Evolutionary conservation across 1,140 invertebrate genomes (phyloP), one percentile per base, ranked within the genome.

Genomic region (Pseudachorutes palmiensis): DNA sequence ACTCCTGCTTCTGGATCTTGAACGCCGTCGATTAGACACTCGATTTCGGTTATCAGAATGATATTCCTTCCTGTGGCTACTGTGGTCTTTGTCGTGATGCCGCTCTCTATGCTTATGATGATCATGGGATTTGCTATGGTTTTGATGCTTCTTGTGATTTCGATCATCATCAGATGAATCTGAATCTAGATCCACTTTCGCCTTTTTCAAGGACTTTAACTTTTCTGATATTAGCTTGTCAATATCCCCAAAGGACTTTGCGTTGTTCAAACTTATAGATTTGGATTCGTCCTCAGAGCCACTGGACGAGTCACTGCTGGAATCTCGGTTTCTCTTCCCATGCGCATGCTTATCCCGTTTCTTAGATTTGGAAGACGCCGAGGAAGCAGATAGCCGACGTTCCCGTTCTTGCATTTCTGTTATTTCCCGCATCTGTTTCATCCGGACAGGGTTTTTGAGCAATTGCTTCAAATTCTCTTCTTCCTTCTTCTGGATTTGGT

Each of bases 401-500:
- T 19, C 26, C 22, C 24, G 30, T 45, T 62, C 36, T 28, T 64
- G 30, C 12, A 51, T 45, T 26, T 70, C 31, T 12, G 48, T 68
- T 16, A 72, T 31, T 67, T 74, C 48, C 36, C 65, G 29, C 5
- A 74, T n/a, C 58, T 73, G 59, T 58, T 74, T 74, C 70, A 74
- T 68, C 55, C 51, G 32, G 3, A 74, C 67, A 26, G 73, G 73
- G 72, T 74, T 74, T 26, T 68, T 68, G 16, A 74, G 61, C 3
- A 74, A 29, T 32, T 71, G 62, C 32, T 70, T 71, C 5, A 71
- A 51, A 41, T 62, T 69, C 61, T 74, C 73, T 64, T 73, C 66
- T 65, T 74, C 73, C 32, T 73, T 71, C 33, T 74, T 74, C 49
- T 74, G 69, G n/a, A 74, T 74, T 51, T 74, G 67, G 36, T 70